A percentile compares a stretch with the other conserved stretches of the same genome.
Conservation (phyloP, 2,797 vertebrate genomes). For the Eulemur coronatus region DNA sequence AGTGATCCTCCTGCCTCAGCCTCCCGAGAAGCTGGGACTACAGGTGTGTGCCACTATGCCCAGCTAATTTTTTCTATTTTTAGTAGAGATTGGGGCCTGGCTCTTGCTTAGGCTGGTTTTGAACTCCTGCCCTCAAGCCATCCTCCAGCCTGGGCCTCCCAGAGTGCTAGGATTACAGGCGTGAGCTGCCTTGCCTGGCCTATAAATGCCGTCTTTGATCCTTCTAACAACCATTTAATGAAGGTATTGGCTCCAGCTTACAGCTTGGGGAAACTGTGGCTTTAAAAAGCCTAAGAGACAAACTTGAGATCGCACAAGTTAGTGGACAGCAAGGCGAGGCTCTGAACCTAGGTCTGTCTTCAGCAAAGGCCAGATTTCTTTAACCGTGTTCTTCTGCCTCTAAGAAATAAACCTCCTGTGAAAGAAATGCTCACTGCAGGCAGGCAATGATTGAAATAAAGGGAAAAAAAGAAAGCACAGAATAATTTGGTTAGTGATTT, state of each 20-base stretch:
- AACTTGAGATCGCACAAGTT: not conserved
- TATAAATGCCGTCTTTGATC: not conserved
- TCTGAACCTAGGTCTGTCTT: not conserved
- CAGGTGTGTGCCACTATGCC: too few relatives aligned
- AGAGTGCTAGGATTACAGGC: too few relatives aligned
- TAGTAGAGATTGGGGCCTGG: too few relatives aligned
- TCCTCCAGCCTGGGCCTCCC: too few relatives aligned
- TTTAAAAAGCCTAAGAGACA: not conserved
- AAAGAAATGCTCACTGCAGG: not conserved
- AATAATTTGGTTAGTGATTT: not conserved
- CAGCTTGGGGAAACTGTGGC: not conserved
- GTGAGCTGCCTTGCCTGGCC: too few relatives aligned
- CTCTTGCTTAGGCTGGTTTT: too few relatives aligned
- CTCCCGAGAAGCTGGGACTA: too few relatives aligned
- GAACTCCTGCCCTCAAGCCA: too few relatives aligned
- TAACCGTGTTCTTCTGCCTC: not conserved
- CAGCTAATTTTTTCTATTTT: too few relatives aligned
- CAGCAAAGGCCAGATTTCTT: not conserved
- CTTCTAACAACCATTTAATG: not conserved
- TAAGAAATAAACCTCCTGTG: not conserved
- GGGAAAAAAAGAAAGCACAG: not conserved
- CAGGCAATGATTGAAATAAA: not conserved
- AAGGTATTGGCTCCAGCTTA: not conserved
- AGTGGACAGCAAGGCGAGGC: not conserved
- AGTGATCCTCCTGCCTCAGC: too few relatives aligned